Evolutionary conservation across 2,888 invertebrate species (phyloP).

Genomic region (Nebria brevicollis): DNA sequence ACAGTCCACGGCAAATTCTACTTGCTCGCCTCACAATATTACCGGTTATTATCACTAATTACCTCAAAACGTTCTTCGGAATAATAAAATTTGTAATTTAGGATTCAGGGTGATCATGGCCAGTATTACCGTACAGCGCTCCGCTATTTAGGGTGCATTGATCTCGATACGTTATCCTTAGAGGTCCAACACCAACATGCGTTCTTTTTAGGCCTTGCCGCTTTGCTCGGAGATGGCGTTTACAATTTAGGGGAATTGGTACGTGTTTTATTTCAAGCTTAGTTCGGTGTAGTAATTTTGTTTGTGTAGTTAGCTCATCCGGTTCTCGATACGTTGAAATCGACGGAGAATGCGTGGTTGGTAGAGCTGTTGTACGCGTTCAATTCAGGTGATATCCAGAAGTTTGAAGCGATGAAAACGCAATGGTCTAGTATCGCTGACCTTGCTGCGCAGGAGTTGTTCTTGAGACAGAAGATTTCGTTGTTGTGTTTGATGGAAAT

Average conservation of each 20-base stretch:
- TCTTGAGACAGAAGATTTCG: constrained; percentile 91
- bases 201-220: constrained; percentile 92
- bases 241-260: constrained; percentile 97
- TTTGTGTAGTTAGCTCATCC: constrained; percentile 87
- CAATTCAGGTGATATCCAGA: constrained; percentile 83
- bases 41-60: constrained; percentile 63
- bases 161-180: constrained; percentile 72
- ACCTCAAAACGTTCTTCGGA: too few relatives aligned
- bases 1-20: constrained; percentile 95
- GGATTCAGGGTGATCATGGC: constrained; percentile 85
- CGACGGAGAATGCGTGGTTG: constrained; percentile 87
- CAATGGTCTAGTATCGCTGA: constrained; percentile 86
- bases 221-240: constrained; percentile 92
- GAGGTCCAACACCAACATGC: constrained; percentile 82
- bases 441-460: constrained; percentile 81
- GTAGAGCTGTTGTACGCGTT: constrained; percentile 87
- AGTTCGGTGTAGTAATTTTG: constrained; percentile 41
- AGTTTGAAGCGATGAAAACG: constrained; percentile 77
- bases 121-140: constrained; percentile 96
- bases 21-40: constrained; percentile 90
- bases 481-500: constrained; percentile 98
- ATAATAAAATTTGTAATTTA: not conserved
- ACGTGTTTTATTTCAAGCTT: constrained; percentile 50
- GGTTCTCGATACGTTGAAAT: constrained; percentile 84
- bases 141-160: constrained; percentile 75